These are phyloP conservation scores for Marmota flaviventris DNA, from an alignment of 2,113 vertebrate species.

Conservation along the genomic window DNA sequence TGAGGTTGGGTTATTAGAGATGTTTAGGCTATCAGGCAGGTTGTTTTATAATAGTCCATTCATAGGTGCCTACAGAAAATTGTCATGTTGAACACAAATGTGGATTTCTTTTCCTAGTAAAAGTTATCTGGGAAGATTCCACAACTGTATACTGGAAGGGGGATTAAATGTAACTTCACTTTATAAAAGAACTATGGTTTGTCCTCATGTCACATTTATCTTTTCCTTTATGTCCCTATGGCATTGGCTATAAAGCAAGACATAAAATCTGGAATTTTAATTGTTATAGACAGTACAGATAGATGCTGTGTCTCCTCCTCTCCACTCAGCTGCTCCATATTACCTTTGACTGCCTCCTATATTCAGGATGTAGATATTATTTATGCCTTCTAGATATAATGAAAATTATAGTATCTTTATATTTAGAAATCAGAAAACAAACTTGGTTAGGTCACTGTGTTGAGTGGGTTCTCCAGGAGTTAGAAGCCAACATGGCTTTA, in stretches of 20 bases:
- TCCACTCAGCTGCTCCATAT: background rate
- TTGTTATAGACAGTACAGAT: background rate
- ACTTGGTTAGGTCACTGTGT: background rate
- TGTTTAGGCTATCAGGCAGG: background rate
- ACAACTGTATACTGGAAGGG: background rate
- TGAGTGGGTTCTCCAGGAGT: background rate
- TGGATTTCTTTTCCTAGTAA: constrained; percentile 34
- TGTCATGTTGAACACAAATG: background rate
- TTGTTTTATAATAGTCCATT: background rate
- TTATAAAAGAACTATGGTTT: background rate
- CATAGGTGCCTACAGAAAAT: background rate
- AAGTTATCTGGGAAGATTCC: background rate
- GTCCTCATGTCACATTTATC: background rate
- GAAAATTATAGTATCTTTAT: background rate
- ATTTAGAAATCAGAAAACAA: constrained; percentile 1
- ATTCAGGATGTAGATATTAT: background rate
- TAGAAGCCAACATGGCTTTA: background rate
- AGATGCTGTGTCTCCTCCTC: background rate
- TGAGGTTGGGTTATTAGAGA: background rate
- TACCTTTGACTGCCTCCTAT: background rate
- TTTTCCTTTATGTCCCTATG: background rate
- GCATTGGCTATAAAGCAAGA: background rate
- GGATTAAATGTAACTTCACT: background rate
- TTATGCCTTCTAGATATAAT: constrained; percentile 6
- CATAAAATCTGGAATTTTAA: background rate